Evolutionary conservation across 2,888 invertebrate genomes (phyloP).

Genomic region (Bugulina stolonifera): DNA sequence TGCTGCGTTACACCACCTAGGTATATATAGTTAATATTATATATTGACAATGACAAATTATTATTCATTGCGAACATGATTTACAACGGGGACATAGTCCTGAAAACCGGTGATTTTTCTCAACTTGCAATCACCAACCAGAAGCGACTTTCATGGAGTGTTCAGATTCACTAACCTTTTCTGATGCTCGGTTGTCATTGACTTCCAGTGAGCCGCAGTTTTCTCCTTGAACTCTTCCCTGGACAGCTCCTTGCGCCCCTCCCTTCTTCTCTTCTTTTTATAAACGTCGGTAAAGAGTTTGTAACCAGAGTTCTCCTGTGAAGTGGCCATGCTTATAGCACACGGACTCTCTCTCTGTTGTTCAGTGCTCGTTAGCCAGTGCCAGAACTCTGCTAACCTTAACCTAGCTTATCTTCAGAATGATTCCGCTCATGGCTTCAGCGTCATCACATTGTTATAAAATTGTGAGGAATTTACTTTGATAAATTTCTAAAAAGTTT

Average conservation of each 20-base stretch:
- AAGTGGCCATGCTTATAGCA: neutral
- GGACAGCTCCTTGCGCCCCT: neutral
- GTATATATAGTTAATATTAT: too few relatives aligned
- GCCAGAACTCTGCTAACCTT: neutral
- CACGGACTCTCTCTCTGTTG: too few relatives aligned
- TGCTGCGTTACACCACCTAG: too few relatives aligned
- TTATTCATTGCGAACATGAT: too few relatives aligned
- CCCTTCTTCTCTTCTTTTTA: neutral
- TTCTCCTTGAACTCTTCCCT: neutral
- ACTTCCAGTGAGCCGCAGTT: neutral
- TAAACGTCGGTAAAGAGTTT: constrained; percentile 12
- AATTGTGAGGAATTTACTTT: too few relatives aligned
- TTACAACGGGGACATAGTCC: too few relatives aligned
- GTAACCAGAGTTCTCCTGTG: neutral
- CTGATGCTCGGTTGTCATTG: neutral
- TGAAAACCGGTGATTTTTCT: too few relatives aligned
- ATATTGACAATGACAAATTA: too few relatives aligned
- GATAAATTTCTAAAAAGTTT: too few relatives aligned
- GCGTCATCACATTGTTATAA: neutral
- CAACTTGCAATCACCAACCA: too few relatives aligned
- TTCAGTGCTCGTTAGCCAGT: too few relatives aligned
- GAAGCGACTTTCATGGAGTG: too few relatives aligned
- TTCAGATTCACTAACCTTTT: constrained; percentile 3
- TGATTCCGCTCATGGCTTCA: neutral
- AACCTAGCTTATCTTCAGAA: neutral